Evolutionary conservation across 1,140 invertebrate genomes (phyloP).

Genomic region (Rhopalosiphum maidis): DNA sequence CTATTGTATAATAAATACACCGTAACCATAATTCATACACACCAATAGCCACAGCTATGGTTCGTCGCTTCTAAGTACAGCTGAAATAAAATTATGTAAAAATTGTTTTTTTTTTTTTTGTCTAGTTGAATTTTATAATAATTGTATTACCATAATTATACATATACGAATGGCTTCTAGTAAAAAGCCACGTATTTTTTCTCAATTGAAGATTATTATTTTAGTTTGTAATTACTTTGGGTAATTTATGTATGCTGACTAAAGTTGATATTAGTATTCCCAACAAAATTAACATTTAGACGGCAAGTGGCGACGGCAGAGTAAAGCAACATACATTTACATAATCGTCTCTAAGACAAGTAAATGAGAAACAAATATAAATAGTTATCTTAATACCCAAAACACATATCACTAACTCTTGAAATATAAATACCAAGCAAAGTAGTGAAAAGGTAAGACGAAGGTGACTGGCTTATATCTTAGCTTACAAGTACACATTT

Average conservation of each 20-base stretch:
- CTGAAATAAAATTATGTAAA: not conserved
- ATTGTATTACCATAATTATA: not conserved
- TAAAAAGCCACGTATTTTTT: not conserved
- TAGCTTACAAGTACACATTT: not conserved
- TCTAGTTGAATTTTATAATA: not conserved
- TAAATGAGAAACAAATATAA: slow-evolving; percentile 42
- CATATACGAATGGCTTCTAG: not conserved
- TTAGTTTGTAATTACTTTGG: slow-evolving; percentile 41
- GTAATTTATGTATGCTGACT: slow-evolving; percentile 47
- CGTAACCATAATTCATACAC: not conserved
- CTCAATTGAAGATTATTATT: not conserved
- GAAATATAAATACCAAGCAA: not conserved
- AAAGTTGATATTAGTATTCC: slow-evolving; percentile 44
- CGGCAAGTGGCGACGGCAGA: not conserved
- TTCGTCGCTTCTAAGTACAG: not conserved
- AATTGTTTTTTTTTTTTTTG: not conserved
- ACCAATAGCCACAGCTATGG: not conserved
- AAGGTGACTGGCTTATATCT: not conserved
- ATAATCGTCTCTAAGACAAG: slow-evolving; percentile 47
- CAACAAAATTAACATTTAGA: slow-evolving; percentile 29
- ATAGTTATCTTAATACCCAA: not conserved
- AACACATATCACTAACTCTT: not conserved
- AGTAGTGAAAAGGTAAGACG: not conserved
- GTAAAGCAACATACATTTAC: slow-evolving; percentile 36
- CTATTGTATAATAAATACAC: not conserved